Conservation (phyloP, 2,797 vertebrate species). For the Kryptolebias ocellatus region DNA sequence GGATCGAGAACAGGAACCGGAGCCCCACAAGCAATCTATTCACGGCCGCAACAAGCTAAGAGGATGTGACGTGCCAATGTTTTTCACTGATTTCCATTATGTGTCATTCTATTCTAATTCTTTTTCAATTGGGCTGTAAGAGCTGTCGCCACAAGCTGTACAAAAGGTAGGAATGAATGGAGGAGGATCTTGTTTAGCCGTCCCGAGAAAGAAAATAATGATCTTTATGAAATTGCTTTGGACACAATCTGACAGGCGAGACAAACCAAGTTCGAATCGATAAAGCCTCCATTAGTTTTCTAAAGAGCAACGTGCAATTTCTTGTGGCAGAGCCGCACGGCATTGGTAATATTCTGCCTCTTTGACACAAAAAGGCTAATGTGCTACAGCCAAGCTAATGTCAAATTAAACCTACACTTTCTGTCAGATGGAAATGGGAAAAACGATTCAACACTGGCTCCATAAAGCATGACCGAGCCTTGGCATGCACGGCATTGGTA, state of each 20-base stretch:
- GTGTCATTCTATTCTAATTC: constrained; percentile 83
- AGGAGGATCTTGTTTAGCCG: constrained; percentile 77
- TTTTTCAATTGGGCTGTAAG: constrained; percentile 83
- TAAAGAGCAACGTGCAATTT: constrained; percentile 76
- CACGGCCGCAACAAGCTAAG: constrained; percentile 76
- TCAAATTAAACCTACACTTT: constrained; percentile 67
- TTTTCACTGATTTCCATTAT: constrained; percentile 85
- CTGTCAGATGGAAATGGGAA: constrained; percentile 56
- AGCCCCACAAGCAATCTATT: constrained; percentile 84
- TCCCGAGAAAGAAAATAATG: constrained; percentile 78
- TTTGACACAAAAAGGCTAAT: constrained; percentile 59
- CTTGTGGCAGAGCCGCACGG: constrained; percentile 58
- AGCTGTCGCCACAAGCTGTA: constrained; percentile 63
- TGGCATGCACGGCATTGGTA: too few species aligned
- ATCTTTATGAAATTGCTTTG: constrained; percentile 81
- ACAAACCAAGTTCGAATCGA: constrained; percentile 80
- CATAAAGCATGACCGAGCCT: constrained; percentile 70
- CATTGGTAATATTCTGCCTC: constrained; percentile 66
- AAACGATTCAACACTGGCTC: constrained; percentile 48
- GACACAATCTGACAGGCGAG: constrained; percentile 78
- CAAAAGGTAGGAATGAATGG: constrained; percentile 58
- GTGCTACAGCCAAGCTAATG: constrained; percentile 55
- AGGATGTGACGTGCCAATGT: constrained; percentile 81
- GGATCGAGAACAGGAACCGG: constrained; percentile 71
- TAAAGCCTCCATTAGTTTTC: constrained; percentile 80